Evolutionary conservation across 2,888 invertebrate genomes (phyloP).

Genomic region (Volucella zonaria): DNA sequence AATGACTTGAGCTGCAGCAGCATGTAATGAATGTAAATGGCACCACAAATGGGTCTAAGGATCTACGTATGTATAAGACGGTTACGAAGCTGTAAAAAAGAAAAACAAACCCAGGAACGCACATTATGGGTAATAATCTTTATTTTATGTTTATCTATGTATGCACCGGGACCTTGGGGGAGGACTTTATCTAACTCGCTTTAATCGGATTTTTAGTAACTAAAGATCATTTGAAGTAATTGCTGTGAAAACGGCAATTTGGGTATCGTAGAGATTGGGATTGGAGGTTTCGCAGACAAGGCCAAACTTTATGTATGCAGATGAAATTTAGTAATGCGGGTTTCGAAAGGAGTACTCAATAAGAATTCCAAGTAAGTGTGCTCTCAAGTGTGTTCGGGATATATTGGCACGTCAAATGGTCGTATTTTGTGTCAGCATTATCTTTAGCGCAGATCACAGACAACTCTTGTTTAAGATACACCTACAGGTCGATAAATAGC

Average conservation of each 20-base stretch:
- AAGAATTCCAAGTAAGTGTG: no score
- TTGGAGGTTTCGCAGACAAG: no score
- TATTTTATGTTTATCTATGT: neutral
- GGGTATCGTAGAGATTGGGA: no score
- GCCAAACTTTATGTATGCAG: no score
- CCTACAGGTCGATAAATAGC: no score
- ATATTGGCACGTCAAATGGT: no score
- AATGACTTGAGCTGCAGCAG: conserved; percentile 66
- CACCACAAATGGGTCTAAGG: conserved; percentile 48
- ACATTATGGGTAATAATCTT: conserved; percentile 46
- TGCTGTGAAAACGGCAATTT: neutral
- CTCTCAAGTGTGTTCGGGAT: no score
- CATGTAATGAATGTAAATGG: conserved; percentile 69
- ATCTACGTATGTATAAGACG: conserved; percentile 33
- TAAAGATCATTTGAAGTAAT: neutral
- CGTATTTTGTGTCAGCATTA: no score
- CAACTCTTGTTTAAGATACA: no score
- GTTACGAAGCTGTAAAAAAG: conserved; percentile 19
- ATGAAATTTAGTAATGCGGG: no score
- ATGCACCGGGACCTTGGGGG: neutral
- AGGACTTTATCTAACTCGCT: neutral
- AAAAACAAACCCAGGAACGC: neutral
- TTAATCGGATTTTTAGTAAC: neutral
- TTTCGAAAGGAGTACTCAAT: no score
- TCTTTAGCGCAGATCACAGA: no score